A percentile compares a stretch with the other conserved stretches of the same genome.
Evolutionary conservation across 1,140 invertebrate species (phyloP).

Genomic region (Planococcus citri): DNA sequence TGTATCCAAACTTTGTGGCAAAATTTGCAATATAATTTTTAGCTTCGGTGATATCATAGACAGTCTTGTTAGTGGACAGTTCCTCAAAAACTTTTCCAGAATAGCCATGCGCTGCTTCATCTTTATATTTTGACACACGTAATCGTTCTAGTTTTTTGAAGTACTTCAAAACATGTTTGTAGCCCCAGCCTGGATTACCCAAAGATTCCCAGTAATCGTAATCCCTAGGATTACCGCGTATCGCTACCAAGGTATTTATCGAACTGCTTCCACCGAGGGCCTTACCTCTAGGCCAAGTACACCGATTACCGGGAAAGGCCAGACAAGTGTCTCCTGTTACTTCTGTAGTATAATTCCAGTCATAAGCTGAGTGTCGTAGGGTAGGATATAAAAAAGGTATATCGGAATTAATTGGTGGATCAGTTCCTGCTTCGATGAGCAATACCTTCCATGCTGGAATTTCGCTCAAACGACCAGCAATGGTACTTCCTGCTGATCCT

Average conservation of each 20-base stretch:
- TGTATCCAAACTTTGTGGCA: neutral
- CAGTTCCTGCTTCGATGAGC: conserved; percentile 47
- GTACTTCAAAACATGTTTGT: conserved; percentile 54
- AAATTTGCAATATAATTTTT: neutral
- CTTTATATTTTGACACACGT: conserved; percentile 36
- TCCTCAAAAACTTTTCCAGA: conserved; percentile 40
- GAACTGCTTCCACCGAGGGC: conserved; percentile 60
- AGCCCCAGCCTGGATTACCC: conserved; percentile 52
- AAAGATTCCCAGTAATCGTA: conserved; percentile 59
- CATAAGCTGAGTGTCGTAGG: conserved; percentile 40
- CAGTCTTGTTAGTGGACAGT: conserved; percentile 23
- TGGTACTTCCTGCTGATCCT: conserved; percentile 38
- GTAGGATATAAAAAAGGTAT: conserved; percentile 29
- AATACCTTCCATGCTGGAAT: conserved; percentile 36
- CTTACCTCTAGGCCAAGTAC: conserved; percentile 46
- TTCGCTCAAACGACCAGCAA: conserved; percentile 21
- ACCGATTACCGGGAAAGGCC: conserved; percentile 38
- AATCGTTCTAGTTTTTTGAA: conserved; percentile 48
- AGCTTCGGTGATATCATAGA: neutral
- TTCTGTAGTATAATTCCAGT: conserved; percentile 56
- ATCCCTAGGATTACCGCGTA: conserved; percentile 62
- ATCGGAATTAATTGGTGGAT: conserved; percentile 40
- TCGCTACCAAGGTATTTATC: conserved; percentile 77
- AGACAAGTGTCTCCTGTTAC: conserved; percentile 35
- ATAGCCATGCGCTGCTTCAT: conserved; percentile 45